phyloP scores from a whole-genome alignment of 2,888 invertebrate genomes.

The Catotricha subobsoleta region DNA sequence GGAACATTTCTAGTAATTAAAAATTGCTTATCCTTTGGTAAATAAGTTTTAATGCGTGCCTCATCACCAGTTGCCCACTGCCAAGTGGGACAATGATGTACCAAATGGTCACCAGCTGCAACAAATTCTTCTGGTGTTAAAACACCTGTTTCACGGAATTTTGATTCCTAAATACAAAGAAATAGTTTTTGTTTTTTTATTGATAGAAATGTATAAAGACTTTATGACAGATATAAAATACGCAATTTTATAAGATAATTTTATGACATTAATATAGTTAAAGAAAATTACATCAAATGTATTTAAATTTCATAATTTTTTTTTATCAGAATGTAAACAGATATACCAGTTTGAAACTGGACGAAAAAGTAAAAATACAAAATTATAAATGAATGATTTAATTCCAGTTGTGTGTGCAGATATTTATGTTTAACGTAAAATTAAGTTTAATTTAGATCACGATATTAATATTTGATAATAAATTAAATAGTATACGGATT shows the following conservation, averaged over 20 bases:
- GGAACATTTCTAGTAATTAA: constrained; percentile 94
- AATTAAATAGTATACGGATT: neutral
- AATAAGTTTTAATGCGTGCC: constrained; percentile 67
- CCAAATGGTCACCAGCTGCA: constrained; percentile 93
- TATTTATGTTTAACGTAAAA: no score
- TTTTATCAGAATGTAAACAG: no score
- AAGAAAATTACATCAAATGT: no score
- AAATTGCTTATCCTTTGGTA: constrained; percentile 91
- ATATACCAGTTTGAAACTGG: no score
- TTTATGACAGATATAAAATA: no score
- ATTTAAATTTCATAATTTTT: no score
- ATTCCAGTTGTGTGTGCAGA: no score
- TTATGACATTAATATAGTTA: no score
- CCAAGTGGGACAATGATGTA: constrained; percentile 99
- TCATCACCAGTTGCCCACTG: constrained; percentile 91
- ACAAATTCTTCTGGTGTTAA: constrained; percentile 99
- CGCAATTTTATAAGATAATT: no score
- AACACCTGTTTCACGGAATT: constrained; percentile 93
- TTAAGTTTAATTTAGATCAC: no score
- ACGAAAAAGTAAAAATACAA: neutral
- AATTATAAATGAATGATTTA: neutral
- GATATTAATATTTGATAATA: neutral
- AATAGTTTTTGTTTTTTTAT: no score
- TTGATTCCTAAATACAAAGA: constrained; percentile 56
- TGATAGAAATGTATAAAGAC: no score